A percentile compares a stretch with the other conserved stretches of the same genome.
Evolutionary conservation across 92 coral and sea anemone genomes (phyloP).

Genomic region (Nematostella vectensis): DNA sequence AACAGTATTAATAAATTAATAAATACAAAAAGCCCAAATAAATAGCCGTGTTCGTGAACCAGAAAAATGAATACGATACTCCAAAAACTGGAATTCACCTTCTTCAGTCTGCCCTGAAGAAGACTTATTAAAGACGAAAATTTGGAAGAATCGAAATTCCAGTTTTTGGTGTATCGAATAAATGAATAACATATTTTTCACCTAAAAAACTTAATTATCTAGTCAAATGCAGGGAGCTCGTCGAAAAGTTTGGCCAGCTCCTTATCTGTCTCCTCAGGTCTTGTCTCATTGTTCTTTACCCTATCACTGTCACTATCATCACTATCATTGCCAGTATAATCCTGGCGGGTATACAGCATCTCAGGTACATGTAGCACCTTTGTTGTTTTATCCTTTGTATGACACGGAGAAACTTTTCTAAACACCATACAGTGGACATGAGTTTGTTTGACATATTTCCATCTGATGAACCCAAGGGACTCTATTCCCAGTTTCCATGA

Average conservation of each 20-base stretch:
- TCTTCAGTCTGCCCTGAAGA: no score
- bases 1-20: no score
- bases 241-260: background rate
- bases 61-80: no score
- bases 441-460: conserved; percentile 74
- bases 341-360: conserved; percentile 88
- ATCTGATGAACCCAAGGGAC: conserved; percentile 82
- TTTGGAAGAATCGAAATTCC: no score
- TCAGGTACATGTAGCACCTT: conserved; percentile 14
- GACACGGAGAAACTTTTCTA: conserved; percentile 78
- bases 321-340: conserved; percentile 54
- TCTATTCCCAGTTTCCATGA: conserved; percentile 90
- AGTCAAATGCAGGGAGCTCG: background rate
- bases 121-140: no score
- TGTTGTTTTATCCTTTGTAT: conserved; percentile 18
- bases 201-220: no score
- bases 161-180: no score
- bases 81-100: no score
- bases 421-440: conserved; percentile 97
- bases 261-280: conserved; percentile 29
- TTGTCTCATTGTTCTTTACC: background rate
- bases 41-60: no score
- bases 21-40: no score
- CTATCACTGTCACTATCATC: conserved; percentile 7
- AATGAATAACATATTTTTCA: no score